Evolutionary conservation across 2,888 invertebrate genomes (phyloP).

Genomic region (Drosophila kanekoi): DNA sequence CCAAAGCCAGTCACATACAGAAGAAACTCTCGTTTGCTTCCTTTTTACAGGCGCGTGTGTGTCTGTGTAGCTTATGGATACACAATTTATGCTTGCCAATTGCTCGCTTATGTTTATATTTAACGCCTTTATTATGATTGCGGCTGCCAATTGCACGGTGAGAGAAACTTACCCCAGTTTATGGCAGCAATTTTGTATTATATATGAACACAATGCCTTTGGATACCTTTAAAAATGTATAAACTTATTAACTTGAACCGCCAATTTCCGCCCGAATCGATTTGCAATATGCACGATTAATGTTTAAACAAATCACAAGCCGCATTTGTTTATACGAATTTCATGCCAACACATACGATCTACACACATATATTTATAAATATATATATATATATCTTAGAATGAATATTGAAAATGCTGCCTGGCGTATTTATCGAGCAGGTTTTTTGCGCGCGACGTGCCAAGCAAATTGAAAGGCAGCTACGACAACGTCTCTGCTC

Average conservation of each 20-base stretch:
- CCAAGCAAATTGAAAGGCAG: conserved; percentile 67
- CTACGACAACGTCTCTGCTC: conserved; percentile 74
- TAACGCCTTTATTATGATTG: conserved; percentile 39
- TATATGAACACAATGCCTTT: conserved; percentile 5
- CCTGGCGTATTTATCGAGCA: conserved; percentile 45
- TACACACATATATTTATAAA: conserved; percentile 10
- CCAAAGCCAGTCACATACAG: conserved; percentile 15
- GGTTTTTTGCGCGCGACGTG: conserved; percentile 66
- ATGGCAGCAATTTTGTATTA: conserved; percentile 30
- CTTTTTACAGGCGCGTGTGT: conserved; percentile 51
- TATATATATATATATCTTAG: conserved; percentile 14
- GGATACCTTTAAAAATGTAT: neutral
- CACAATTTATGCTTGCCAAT: conserved; percentile 74
- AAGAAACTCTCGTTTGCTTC: conserved; percentile 38
- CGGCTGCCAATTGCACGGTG: conserved; percentile 23
- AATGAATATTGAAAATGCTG: conserved; percentile 20
- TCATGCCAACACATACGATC: conserved; percentile 25
- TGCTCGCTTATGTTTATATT: conserved; percentile 60
- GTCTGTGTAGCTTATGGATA: conserved; percentile 69
- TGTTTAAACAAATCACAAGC: conserved; percentile 31
- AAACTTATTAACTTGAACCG: conserved; percentile 19
- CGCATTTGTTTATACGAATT: conserved; percentile 49
- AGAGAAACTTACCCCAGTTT: conserved; percentile 55
- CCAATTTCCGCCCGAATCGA: conserved; percentile 29
- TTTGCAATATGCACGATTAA: conserved; percentile 20